Evolutionary conservation across 2,888 invertebrate species (phyloP).

Genomic region (Litoditis marina): DNA sequence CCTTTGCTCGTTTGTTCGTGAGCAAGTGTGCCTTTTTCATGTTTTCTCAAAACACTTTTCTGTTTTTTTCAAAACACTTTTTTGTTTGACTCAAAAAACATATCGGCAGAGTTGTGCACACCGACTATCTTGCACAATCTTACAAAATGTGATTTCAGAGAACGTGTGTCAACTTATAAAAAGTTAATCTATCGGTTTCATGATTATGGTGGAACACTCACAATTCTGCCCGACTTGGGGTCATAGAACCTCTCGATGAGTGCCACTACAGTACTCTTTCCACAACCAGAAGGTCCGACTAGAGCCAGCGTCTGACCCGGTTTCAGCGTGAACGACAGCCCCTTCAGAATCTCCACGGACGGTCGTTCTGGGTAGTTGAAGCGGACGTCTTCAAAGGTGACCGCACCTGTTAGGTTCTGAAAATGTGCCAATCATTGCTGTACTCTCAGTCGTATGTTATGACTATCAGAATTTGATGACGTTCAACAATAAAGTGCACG

Average conservation of each 20-base stretch:
- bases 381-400: conserved; percentile 50
- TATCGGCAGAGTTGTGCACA: too few relatives aligned
- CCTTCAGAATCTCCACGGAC: conserved; percentile 36
- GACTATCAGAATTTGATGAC: too few relatives aligned
- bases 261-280: conserved; percentile 63
- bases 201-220: conserved; percentile 44
- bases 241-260: conserved; percentile 79
- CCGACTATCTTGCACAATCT: neutral
- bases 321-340: conserved; percentile 31
- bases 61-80: too few relatives aligned
- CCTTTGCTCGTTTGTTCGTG: neutral
- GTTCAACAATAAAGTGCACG: too few relatives aligned
- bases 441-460: too few relatives aligned
- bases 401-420: conserved; percentile 45
- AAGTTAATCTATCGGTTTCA: too few relatives aligned
- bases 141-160: neutral
- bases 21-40: neutral
- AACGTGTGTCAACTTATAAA: neutral
- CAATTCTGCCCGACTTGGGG: conserved; percentile 71
- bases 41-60: neutral
- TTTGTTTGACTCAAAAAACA: too few relatives aligned
- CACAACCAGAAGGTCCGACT: conserved; percentile 64
- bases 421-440: too few relatives aligned
- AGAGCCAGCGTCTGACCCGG: conserved; percentile 35
- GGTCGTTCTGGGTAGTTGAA: conserved; percentile 63